Percentiles rank a stretch among this genome's conserved stretches.
Evolutionary conservation across 2,888 invertebrate genomes (phyloP).

Genomic region (Drosophila bunnanda): DNA sequence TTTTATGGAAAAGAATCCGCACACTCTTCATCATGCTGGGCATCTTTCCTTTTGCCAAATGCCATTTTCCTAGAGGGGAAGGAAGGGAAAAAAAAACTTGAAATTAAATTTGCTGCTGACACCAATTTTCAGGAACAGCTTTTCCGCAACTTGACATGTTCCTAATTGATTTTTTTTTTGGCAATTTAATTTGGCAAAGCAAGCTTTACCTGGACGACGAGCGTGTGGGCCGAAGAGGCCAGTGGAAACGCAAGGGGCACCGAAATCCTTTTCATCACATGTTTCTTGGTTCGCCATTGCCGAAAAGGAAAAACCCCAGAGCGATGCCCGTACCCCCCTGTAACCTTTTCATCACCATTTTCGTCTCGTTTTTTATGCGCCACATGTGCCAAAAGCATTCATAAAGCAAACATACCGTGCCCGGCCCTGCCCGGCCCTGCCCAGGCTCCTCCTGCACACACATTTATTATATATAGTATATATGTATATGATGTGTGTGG

Average conservation of each 20-base stretch:
- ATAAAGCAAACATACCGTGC: slow-evolving; percentile 66
- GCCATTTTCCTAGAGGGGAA: slow-evolving; percentile 10
- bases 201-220: slow-evolving; percentile 46
- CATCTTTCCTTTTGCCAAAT: slow-evolving; percentile 13
- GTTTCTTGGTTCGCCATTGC: slow-evolving; percentile 71
- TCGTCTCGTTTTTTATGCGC: slow-evolving; percentile 75
- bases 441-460: slow-evolving; percentile 6
- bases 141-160: slow-evolving; percentile 80
- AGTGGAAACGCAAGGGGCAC: slow-evolving; percentile 60
- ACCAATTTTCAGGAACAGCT: slow-evolving; percentile 79
- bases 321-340: slow-evolving; percentile 10
- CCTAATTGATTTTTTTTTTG: slow-evolving; percentile 81
- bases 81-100: slow-evolving; percentile 48
- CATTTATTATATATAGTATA: slow-evolving; percentile 3
- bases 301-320: slow-evolving; percentile 31
- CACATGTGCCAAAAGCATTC: slow-evolving; percentile 80
- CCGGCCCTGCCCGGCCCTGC: slow-evolving; percentile 2
- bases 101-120: slow-evolving; percentile 80
- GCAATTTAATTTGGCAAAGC: slow-evolving; percentile 81
- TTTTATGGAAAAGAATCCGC: neutral
- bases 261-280: slow-evolving; percentile 76
- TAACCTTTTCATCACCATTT: slow-evolving; percentile 48
- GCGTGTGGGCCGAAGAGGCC: slow-evolving; percentile 28
- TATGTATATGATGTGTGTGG: slow-evolving; percentile 20
- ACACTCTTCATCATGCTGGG: slow-evolving; percentile 1